Evolutionary conservation across 2,888 invertebrate genomes (phyloP).

Genomic region (Scaptomyza polygonia): DNA sequence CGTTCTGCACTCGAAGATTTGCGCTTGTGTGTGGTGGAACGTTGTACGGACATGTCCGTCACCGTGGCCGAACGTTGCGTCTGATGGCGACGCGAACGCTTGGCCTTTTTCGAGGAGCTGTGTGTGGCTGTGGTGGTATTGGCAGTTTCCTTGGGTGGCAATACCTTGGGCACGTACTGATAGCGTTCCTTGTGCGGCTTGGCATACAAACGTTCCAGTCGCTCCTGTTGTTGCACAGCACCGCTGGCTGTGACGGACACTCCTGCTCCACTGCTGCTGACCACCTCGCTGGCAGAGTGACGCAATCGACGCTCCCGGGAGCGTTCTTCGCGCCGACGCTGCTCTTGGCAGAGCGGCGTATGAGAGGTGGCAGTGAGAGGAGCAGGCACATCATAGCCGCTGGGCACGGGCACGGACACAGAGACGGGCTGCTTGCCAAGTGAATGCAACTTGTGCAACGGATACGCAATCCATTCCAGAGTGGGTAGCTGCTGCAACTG

Average conservation of each 20-base stretch:
- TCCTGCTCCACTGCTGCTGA: conserved; percentile 50
- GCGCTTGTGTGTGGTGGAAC: conserved; percentile 74
- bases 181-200: conserved; percentile 83
- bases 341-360: conserved; percentile 57
- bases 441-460: conserved; percentile 82
- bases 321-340: conserved; percentile 66
- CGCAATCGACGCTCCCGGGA: conserved; percentile 81
- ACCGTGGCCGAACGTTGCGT: conserved; percentile 84
- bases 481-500: conserved; percentile 57
- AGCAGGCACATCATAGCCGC: conserved; percentile 65
- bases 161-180: conserved; percentile 83
- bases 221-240: conserved; percentile 76
- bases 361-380: conserved; percentile 42
- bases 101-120: conserved; percentile 59
- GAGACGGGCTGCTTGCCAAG: conserved; percentile 74
- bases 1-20: conserved; percentile 84
- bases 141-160: conserved; percentile 45
- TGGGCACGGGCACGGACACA: conserved; percentile 59
- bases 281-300: conserved; percentile 84
- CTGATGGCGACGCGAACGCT: conserved; percentile 84
- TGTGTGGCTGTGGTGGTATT: conserved; percentile 1
- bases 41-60: conserved; percentile 83
- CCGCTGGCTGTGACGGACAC: conserved; percentile 44
- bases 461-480: conserved; percentile 84
- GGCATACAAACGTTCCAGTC: conserved; percentile 81